phyloP scores from a whole-genome alignment of 2,797 vertebrate genomes.

The Macroramphosus scolopax region DNA sequence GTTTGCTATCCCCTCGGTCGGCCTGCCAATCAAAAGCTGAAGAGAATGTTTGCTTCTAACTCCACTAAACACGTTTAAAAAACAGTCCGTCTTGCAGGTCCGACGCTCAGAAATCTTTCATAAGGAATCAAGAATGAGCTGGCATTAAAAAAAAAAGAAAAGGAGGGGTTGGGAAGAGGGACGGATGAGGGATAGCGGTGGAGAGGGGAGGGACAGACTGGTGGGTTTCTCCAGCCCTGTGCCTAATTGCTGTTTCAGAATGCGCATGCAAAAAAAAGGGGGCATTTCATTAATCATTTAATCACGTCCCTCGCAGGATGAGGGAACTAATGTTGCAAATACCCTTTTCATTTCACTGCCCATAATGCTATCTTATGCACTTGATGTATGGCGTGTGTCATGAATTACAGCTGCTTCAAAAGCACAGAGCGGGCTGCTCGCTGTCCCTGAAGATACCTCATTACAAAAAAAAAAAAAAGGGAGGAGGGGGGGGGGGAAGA shows the following conservation, averaged over 20 bases:
- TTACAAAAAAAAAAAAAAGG: conserved; percentile 79
- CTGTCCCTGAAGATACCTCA: conserved; percentile 91
- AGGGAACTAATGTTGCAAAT: conserved; percentile 99
- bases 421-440: conserved; percentile 85
- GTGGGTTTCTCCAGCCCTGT: conserved; percentile 86
- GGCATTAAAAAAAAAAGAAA: conserved; percentile 81
- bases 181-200: conserved; percentile 38
- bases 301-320: conserved; percentile 99
- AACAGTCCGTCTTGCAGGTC: conserved; percentile 85
- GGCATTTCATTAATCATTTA: conserved; percentile 99
- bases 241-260: conserved; percentile 99
- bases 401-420: conserved; percentile 98
- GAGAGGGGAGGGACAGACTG: conserved; percentile 44
- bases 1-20: conserved; percentile 83
- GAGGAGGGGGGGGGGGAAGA: background rate
- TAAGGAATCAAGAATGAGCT: conserved; percentile 96
- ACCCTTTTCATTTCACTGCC: conserved; percentile 99
- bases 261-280: conserved; percentile 90
- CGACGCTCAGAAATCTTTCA: conserved; percentile 88
- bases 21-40: conserved; percentile 92
- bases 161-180: conserved; percentile 17
- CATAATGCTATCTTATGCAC: conserved; percentile 97
- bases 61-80: conserved; percentile 84
- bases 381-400: conserved; percentile 99
- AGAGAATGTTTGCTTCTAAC: conserved; percentile 90